These are phyloP conservation scores for Anguilla japonica DNA, from an alignment of 2,113 vertebrate species.

Conservation along the genomic window DNA sequence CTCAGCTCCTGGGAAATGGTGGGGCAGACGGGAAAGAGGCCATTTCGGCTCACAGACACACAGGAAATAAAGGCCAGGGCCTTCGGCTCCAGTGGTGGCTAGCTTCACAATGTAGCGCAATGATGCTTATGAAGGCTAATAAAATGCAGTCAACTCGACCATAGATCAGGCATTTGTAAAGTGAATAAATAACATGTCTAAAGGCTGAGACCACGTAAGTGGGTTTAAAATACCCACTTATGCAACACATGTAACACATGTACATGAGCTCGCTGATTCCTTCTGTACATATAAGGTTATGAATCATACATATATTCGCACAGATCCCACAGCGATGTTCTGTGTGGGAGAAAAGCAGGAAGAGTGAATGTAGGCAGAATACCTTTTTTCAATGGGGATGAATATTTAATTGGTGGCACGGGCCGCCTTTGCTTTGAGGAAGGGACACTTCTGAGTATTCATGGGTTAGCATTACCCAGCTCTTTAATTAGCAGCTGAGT, in stretches of 20 bases:
- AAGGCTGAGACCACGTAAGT: neutral
- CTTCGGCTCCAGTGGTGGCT: no score
- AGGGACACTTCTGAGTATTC: constrained; percentile 23
- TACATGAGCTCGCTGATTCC: neutral
- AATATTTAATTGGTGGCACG: constrained; percentile 37
- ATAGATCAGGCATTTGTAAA: neutral
- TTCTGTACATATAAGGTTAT: neutral
- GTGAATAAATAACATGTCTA: neutral
- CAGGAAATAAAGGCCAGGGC: no score
- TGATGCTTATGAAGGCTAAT: no score
- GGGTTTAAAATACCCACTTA: neutral
- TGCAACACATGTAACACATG: neutral
- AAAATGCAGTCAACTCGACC: neutral
- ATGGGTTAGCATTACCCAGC: constrained; percentile 27
- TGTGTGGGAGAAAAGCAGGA: neutral
- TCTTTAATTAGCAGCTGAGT: constrained; percentile 36
- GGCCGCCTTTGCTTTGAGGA: constrained; percentile 21
- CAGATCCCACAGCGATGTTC: neutral
- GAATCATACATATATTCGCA: neutral
- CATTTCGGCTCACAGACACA: no score
- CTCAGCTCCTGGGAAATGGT: no score
- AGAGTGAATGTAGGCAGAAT: neutral
- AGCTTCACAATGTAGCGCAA: no score
- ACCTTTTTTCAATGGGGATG: constrained; percentile 23
- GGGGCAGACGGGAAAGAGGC: no score